Conservation (phyloP, 1,140 invertebrate species). For the Mylabris phalerata region DNA sequence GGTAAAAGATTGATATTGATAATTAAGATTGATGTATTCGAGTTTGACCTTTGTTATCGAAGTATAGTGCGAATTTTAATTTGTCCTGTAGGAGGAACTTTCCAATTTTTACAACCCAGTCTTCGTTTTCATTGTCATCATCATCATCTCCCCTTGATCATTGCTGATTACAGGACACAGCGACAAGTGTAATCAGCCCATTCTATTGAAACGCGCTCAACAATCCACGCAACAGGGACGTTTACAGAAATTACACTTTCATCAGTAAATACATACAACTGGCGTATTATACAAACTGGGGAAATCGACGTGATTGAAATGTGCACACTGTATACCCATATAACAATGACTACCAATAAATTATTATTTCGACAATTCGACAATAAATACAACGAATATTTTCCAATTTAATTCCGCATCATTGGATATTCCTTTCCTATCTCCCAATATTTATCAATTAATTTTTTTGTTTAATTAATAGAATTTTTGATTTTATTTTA, state of each 20-base stretch:
- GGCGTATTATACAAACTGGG: not conserved
- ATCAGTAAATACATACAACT: conserved; percentile 1
- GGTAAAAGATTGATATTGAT: too few relatives aligned
- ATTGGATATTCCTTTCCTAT: too few relatives aligned
- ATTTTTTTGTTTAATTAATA: too few relatives aligned
- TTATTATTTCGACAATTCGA: too few relatives aligned
- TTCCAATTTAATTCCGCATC: too few relatives aligned
- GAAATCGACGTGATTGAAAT: conserved; percentile 9
- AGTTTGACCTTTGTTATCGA: conserved; percentile 14
- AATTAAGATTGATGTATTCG: too few relatives aligned
- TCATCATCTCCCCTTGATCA: conserved; percentile 1
- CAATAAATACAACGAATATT: too few relatives aligned
- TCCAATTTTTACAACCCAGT: not conserved
- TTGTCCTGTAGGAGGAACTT: conserved; percentile 8
- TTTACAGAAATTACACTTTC: conserved; percentile 18
- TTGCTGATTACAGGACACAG: conserved; percentile 17
- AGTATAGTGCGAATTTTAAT: conserved; percentile 9
- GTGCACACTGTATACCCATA: not conserved
- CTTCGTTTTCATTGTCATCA: too few relatives aligned
- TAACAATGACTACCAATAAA: too few relatives aligned
- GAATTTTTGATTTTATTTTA: too few relatives aligned
- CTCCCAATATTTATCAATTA: too few relatives aligned
- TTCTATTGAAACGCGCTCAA: conserved; percentile 18
- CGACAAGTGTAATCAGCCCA: conserved; percentile 19
- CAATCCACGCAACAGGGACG: conserved; percentile 13